phyloP scores from a whole-genome alignment of 2,113 vertebrate genomes.

The Falco punctatus region DNA sequence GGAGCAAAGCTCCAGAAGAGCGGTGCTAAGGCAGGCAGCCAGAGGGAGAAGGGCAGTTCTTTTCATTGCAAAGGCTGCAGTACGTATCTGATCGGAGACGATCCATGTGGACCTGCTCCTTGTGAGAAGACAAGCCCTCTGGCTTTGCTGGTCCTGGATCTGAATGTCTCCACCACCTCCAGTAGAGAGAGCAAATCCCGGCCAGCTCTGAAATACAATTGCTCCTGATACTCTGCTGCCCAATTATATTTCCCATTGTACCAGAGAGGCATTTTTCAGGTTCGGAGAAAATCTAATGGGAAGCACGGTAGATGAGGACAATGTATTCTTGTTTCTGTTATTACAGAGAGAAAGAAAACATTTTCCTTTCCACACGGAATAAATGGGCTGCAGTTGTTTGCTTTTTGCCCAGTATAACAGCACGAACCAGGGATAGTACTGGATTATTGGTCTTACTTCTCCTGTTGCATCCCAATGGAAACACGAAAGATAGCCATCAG shows the following conservation, averaged over 20 bases:
- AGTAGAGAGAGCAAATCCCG: background rate
- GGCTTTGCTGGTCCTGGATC: background rate
- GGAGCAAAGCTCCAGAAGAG: background rate
- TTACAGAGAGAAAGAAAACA: background rate
- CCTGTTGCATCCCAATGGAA: background rate
- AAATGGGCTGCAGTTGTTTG: background rate
- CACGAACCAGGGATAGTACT: background rate
- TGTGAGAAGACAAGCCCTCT: background rate
- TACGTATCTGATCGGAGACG: background rate
- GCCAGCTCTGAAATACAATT: background rate
- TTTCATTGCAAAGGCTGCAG: background rate
- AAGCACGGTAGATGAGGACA: background rate
- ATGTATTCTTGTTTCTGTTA: background rate
- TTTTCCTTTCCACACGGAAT: background rate
- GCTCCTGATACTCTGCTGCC: background rate
- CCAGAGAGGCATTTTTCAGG: background rate
- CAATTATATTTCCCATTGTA: background rate
- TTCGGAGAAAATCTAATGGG: background rate
- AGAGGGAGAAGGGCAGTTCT: background rate
- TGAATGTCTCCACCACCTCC: background rate
- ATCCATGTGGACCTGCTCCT: accelerated
- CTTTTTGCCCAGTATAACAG: background rate
- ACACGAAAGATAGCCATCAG: background rate
- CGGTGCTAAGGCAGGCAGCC: background rate
- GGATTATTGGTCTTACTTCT: background rate